These are phyloP conservation scores for Ochropleura leucogaster DNA, from an alignment of 2,888 invertebrate genomes.

Conservation along the genomic window DNA sequence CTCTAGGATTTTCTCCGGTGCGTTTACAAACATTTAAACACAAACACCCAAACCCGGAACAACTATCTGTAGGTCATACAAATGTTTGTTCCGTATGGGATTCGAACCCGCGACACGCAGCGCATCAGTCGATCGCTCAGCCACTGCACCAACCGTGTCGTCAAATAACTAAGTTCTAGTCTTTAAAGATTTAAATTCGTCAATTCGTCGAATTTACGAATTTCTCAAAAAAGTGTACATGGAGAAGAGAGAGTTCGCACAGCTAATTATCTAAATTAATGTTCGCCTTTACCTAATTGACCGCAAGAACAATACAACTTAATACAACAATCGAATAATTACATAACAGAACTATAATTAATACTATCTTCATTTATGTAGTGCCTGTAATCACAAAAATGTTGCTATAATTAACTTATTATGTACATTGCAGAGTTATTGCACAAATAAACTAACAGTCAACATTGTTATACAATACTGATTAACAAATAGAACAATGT, in stretches of 20 bases:
- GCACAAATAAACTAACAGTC: constrained; percentile 20
- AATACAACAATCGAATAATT: constrained; percentile 10
- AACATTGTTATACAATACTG: constrained; percentile 32
- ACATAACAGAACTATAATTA: constrained; percentile 51
- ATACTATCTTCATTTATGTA: constrained; percentile 44
- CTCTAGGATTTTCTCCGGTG: no score
- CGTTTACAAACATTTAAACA: no score
- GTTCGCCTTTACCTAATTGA: not conserved
- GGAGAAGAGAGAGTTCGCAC: not conserved
- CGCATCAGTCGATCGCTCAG: no score
- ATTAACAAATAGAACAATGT: constrained; percentile 5
- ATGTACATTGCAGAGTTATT: constrained; percentile 7
- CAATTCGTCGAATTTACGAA: no score
- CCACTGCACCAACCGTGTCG: no score
- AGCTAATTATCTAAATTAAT: not conserved
- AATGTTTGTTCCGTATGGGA: no score
- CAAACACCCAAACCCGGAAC: no score
- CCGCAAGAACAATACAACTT: constrained; percentile 7
- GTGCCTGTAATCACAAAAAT: constrained; percentile 17
- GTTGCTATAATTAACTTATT: constrained; percentile 30
- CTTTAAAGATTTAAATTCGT: no score
- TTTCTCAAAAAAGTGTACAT: no score
- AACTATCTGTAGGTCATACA: no score
- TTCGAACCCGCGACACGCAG: no score
- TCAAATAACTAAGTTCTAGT: no score